Percentiles rank a stretch among this genome's conserved stretches.
Conservation (phyloP, 2,797 vertebrate genomes). For the Anisognathus igniventris region DNA sequence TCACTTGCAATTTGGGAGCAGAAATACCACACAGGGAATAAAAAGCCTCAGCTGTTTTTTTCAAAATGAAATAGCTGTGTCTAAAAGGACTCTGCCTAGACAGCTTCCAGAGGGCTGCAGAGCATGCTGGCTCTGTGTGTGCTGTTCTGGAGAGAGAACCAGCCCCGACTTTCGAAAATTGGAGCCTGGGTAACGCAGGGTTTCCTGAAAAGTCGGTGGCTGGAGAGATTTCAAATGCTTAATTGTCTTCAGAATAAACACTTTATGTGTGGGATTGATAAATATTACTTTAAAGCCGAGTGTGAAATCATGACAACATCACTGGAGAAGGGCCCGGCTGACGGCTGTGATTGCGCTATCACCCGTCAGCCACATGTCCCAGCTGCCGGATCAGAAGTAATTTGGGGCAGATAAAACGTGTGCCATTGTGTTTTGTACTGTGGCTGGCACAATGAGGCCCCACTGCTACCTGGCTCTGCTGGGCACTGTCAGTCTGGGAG, state of each 20-base stretch:
- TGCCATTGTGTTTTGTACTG: background rate
- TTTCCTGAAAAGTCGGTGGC: background rate
- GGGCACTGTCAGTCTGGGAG: background rate
- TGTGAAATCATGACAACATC: background rate
- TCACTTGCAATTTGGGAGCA: background rate
- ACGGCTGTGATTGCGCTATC: background rate
- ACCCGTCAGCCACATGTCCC: background rate
- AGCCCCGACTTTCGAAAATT: no score
- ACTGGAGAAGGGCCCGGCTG: background rate
- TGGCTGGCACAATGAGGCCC: background rate
- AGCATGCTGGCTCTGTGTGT: background rate
- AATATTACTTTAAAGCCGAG: background rate
- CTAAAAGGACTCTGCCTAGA: background rate
- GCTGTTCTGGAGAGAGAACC: rapidly evolving
- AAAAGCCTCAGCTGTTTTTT: slow-evolving; percentile 16
- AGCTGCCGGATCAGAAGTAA: background rate
- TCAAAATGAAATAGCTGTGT: background rate
- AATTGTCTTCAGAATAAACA: background rate
- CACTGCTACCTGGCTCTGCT: background rate
- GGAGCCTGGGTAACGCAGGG: background rate
- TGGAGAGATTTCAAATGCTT: background rate
- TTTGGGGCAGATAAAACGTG: background rate
- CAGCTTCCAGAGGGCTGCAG: background rate
- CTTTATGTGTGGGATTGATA: background rate
- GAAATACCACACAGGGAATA: background rate